Percentiles rank a stretch among this genome's conserved stretches.
These are phyloP conservation scores for Trematomus loennbergii DNA, from an alignment of 2,113 vertebrate genomes.

Conservation along the genomic window DNA sequence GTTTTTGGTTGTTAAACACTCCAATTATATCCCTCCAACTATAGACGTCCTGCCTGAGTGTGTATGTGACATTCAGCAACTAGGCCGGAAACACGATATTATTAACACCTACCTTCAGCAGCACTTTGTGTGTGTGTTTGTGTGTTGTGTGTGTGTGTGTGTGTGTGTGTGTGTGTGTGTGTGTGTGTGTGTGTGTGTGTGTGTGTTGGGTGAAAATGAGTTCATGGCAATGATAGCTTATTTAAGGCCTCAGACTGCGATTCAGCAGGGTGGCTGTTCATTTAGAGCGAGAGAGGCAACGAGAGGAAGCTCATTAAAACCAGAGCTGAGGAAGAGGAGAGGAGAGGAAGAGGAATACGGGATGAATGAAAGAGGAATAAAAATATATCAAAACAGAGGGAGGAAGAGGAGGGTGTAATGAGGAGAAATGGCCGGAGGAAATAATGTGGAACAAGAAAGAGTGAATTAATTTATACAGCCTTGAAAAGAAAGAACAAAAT, in stretches of 20 bases:
- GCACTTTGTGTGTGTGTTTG: background rate
- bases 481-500: background rate
- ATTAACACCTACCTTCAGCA: slow-evolving; percentile 14
- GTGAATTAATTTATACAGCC: background rate
- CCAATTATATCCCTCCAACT: slow-evolving; percentile 5
- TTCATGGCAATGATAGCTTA: slow-evolving; percentile 38
- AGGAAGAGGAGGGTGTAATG: slow-evolving; percentile 15
- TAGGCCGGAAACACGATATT: background rate
- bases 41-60: background rate
- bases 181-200: background rate
- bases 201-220: slow-evolving; percentile 22
- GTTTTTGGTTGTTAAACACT: background rate
- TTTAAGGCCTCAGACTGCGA: slow-evolving; percentile 42
- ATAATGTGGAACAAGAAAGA: slow-evolving; percentile 8
- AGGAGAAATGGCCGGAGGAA: slow-evolving; percentile 6
- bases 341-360: background rate
- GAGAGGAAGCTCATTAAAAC: slow-evolving; percentile 54
- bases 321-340: background rate
- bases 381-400: too few species aligned
- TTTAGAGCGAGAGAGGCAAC: slow-evolving; percentile 18
- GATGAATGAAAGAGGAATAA: too few species aligned
- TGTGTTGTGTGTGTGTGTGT: too few species aligned
- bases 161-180: too few species aligned
- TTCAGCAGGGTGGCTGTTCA: slow-evolving; percentile 39
- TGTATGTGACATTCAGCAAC: slow-evolving; percentile 20